A percentile compares a stretch with the other conserved stretches of the same genome.
phyloP scores from a whole-genome alignment of 2,888 invertebrate species.

The Creontiades dilutus region DNA sequence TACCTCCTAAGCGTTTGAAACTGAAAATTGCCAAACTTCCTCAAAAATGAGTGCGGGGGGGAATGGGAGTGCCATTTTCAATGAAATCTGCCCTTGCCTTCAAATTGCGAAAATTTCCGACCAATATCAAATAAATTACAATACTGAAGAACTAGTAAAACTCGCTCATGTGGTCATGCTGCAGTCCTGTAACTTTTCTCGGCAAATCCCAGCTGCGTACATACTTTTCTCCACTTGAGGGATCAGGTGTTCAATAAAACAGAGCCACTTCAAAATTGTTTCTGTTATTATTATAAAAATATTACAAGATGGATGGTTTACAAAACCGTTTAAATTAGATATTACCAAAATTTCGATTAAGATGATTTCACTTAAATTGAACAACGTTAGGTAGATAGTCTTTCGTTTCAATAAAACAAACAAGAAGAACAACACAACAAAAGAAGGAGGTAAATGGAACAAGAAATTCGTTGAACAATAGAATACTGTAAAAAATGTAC shows the following conservation, averaged over 20 bases:
- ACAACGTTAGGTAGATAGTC: neutral
- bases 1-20: no score
- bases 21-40: no score
- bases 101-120: no score
- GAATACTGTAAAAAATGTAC: neutral
- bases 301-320: slow-evolving; percentile 16
- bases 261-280: neutral
- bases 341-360: neutral
- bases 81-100: no score
- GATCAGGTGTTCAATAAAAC: neutral
- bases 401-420: neutral
- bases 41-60: no score
- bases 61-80: no score
- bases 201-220: neutral
- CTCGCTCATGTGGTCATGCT: no score
- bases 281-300: slow-evolving; percentile 22
- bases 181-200: no score
- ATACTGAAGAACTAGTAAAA: no score
- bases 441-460: neutral
- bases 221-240: neutral
- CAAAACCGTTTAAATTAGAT: neutral
- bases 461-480: neutral
- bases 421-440: neutral
- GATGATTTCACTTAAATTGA: neutral
- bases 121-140: no score